Conservation (phyloP, 2,113 vertebrate genomes). For the Herpailurus yagouaroundi region DNA sequence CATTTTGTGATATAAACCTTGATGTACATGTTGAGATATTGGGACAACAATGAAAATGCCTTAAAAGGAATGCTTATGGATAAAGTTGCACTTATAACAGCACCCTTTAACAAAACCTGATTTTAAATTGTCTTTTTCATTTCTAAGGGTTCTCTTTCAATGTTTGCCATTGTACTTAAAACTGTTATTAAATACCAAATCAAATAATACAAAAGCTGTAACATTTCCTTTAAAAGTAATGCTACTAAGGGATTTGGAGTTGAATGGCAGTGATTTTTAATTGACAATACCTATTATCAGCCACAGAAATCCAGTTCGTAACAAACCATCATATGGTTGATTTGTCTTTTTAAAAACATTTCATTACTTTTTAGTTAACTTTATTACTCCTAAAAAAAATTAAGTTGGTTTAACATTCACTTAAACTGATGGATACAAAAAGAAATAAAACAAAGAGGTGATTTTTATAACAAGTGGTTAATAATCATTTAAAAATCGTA, state of each 20-base stretch:
- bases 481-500: slow-evolving; percentile 63
- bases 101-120: slow-evolving; percentile 82
- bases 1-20: slow-evolving; percentile 81
- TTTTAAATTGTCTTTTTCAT: slow-evolving; percentile 87
- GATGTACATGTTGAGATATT: slow-evolving; percentile 81
- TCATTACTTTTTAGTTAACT: slow-evolving; percentile 48
- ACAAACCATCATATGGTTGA: slow-evolving; percentile 24
- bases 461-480: slow-evolving; percentile 67
- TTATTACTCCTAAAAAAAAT: slow-evolving; percentile 40
- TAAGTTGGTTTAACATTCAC: slow-evolving; percentile 64
- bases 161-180: slow-evolving; percentile 86
- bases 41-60: slow-evolving; percentile 87
- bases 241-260: slow-evolving; percentile 37
- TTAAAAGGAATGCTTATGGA: slow-evolving; percentile 86
- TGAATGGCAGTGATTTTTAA: slow-evolving; percentile 53
- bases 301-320: slow-evolving; percentile 31
- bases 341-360: slow-evolving; percentile 46
- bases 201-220: slow-evolving; percentile 80
- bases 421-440: slow-evolving; percentile 62
- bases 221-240: slow-evolving; percentile 76
- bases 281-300: slow-evolving; percentile 9
- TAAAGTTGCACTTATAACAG: slow-evolving; percentile 85
- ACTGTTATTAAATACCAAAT: slow-evolving; percentile 88
- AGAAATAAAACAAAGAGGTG: slow-evolving; percentile 64
- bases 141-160: slow-evolving; percentile 79